phyloP scores from a whole-genome alignment of 2,113 vertebrate genomes.

The Halichoeres trimaculatus region DNA sequence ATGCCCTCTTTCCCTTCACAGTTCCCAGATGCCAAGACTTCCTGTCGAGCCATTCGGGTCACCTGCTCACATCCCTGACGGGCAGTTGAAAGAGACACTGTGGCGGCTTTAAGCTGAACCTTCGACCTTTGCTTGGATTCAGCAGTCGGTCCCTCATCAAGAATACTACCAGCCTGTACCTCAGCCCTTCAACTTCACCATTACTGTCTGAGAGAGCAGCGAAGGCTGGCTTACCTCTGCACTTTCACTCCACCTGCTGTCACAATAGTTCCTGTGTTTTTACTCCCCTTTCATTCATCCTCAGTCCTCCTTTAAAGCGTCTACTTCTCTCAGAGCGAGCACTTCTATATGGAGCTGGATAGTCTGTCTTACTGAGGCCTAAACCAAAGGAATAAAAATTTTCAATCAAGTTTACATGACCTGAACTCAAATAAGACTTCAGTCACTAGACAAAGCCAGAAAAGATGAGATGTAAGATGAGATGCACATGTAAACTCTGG shows the following conservation, averaged over 20 bases:
- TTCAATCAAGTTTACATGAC: conserved; percentile 17
- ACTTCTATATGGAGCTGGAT: not conserved
- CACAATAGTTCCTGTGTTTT: conserved; percentile 15
- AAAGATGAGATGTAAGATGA: no score
- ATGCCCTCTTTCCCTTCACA: conserved; percentile 74
- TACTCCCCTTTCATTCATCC: not conserved
- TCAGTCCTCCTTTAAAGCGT: not conserved
- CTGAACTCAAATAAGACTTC: not conserved
- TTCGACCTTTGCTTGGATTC: not conserved
- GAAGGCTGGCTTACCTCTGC: conserved; percentile 4
- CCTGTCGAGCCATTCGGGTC: conserved; percentile 62
- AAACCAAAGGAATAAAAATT: not conserved
- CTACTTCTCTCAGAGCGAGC: no score
- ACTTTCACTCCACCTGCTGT: conserved; percentile 30
- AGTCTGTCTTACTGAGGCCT: not conserved
- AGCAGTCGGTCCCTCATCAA: conserved; percentile 21
- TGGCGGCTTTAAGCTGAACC: conserved; percentile 44
- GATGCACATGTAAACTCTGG: no score
- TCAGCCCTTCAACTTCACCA: not conserved
- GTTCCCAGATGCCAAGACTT: conserved; percentile 78
- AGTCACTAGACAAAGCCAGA: not conserved
- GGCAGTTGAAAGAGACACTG: conserved; percentile 53
- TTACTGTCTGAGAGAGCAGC: not conserved
- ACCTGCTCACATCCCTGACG: conserved; percentile 35
- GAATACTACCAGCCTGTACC: conserved; percentile 38